These are phyloP conservation scores for Apocheima hispidaria DNA, from an alignment of 2,888 invertebrate genomes.

Conservation along the genomic window DNA sequence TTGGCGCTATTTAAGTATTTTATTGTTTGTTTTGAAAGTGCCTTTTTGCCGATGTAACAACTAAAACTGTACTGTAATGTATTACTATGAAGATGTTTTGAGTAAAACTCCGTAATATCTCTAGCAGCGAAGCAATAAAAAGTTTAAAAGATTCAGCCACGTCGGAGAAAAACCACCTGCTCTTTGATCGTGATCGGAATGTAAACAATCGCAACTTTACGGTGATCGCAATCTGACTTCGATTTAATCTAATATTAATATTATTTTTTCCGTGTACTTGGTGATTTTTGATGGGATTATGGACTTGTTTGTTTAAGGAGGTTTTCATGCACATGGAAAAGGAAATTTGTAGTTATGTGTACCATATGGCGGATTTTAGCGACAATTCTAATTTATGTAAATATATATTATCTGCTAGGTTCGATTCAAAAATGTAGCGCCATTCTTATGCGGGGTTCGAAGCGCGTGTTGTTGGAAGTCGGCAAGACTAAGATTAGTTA, in stretches of 20 bases:
- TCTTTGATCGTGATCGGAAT: conserved; percentile 62
- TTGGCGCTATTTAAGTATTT: too few relatives aligned
- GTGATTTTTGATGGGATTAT: conserved; percentile 10
- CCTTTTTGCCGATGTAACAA: too few relatives aligned
- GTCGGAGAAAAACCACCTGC: conserved; percentile 53
- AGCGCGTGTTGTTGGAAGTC: too few relatives aligned
- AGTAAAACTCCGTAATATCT: conserved; percentile 40
- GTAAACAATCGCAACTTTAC: conserved; percentile 56
- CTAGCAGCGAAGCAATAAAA: conserved; percentile 48
- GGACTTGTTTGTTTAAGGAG: conserved; percentile 17
- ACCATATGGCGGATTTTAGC: too few relatives aligned
- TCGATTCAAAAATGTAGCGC: too few relatives aligned
- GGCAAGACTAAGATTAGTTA: too few relatives aligned
- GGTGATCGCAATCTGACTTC: conserved; percentile 46
- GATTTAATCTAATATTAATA: conserved; percentile 52
- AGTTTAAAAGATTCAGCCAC: conserved; percentile 51
- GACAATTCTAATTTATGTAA: too few relatives aligned
- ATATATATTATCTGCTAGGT: too few relatives aligned
- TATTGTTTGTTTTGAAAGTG: too few relatives aligned
- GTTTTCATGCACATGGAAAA: conserved; percentile 11
- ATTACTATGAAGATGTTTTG: too few relatives aligned
- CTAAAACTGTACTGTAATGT: too few relatives aligned
- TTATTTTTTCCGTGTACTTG: conserved; percentile 41
- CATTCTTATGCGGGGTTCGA: too few relatives aligned
- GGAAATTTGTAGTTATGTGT: background rate